Conservation (phyloP, 2,888 invertebrate species). For the Cremastinae sp. region DNA sequence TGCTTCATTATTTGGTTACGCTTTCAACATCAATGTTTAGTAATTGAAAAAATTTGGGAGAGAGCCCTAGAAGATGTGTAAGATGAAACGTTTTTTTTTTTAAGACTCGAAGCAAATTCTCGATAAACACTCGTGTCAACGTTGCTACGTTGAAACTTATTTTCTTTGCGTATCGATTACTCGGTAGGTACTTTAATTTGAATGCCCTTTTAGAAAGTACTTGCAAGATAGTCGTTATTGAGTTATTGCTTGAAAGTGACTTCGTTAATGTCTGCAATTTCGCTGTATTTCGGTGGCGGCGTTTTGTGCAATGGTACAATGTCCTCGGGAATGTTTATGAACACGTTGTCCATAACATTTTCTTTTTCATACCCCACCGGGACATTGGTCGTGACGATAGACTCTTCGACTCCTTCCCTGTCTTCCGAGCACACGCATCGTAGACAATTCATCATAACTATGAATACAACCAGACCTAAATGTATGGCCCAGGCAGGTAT, state of each 20-base stretch:
- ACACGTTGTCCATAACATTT: conserved; percentile 62
- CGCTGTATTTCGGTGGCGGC: conserved; percentile 71
- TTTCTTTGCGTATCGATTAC: neutral
- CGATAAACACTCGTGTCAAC: conserved; percentile 29
- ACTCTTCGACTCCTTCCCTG: conserved; percentile 66
- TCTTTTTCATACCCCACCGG: conserved; percentile 32
- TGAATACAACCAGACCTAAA: conserved; percentile 66
- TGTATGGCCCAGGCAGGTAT: conserved; percentile 72
- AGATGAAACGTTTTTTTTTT: conserved; percentile 8
- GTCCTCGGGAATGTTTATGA: conserved; percentile 72
- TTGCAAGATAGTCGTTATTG: conserved; percentile 20
- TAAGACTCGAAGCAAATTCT: conserved; percentile 50
- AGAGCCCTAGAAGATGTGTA: neutral
- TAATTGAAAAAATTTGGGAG: neutral
- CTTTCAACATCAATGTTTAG: conserved; percentile 16
- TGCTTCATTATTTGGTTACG: conserved; percentile 41
- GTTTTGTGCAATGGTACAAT: conserved; percentile 68
- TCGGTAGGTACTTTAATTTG: conserved; percentile 54
- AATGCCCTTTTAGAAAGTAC: conserved; percentile 57
- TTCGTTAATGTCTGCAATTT: conserved; percentile 60
- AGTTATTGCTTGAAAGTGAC: conserved; percentile 51
- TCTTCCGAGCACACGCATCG: conserved; percentile 65
- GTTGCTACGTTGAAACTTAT: conserved; percentile 16
- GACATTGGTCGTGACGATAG: conserved; percentile 12
- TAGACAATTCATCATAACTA: conserved; percentile 69